Percentiles rank a stretch among this genome's conserved stretches.
These are phyloP conservation scores for Poecilia gillii DNA, from an alignment of 2,797 vertebrate species.

Conservation along the genomic window DNA sequence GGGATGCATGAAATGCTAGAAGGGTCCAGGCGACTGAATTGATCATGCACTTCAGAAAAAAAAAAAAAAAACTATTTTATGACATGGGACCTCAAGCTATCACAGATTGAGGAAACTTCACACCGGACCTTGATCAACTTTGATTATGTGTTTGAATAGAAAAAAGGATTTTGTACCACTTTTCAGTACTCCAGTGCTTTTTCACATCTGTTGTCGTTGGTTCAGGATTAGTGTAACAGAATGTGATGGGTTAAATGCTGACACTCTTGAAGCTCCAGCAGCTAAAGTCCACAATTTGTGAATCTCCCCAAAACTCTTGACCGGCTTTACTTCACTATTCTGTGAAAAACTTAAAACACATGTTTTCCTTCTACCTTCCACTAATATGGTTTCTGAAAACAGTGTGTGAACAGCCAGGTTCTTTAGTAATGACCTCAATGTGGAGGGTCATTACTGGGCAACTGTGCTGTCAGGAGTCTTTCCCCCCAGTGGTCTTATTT, in stretches of 20 bases:
- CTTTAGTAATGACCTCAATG: neutral
- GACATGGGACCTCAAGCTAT: neutral
- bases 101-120: neutral
- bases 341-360: neutral
- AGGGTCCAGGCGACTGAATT: neutral
- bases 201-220: neutral
- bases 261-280: neutral
- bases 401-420: neutral
- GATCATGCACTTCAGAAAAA: neutral
- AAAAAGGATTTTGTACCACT: neutral
- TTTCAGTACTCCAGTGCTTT: neutral
- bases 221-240: neutral
- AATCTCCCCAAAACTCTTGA: neutral
- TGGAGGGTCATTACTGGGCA: neutral
- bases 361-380: neutral
- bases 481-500: neutral
- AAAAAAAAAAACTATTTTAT: neutral
- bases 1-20: neutral
- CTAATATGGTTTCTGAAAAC: neutral
- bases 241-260: neutral
- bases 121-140: neutral
- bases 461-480: neutral
- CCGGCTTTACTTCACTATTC: neutral
- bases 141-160: neutral
- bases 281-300: neutral